These are phyloP conservation scores for Latrodectus geometricus DNA, from an alignment of 1,140 invertebrate genomes.

Conservation along the genomic window DNA sequence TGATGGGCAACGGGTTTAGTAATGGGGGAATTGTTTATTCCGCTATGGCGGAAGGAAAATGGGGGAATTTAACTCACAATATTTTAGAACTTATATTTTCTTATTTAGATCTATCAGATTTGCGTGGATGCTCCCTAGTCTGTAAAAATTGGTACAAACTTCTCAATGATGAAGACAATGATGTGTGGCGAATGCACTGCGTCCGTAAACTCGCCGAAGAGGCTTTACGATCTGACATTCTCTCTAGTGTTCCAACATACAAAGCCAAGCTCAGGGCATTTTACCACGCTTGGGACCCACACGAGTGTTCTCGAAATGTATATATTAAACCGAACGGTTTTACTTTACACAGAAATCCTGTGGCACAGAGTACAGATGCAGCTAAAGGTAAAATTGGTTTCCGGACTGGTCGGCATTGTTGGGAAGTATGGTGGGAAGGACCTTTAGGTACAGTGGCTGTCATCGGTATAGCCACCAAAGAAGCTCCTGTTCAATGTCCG, in stretches of 20 bases:
- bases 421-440: conserved; percentile 99
- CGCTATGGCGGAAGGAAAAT: conserved; percentile 62
- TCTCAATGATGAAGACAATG: conserved; percentile 93
- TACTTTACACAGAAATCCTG: conserved; percentile 96
- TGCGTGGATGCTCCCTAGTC: conserved; percentile 89
- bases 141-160: conserved; percentile 94
- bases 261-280: conserved; percentile 95
- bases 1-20: conserved; percentile 30
- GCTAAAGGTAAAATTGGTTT: conserved; percentile 95
- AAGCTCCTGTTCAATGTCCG: conserved; percentile 87
- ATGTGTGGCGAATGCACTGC: conserved; percentile 94
- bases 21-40: conserved; percentile 54
- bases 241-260: conserved; percentile 88
- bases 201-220: conserved; percentile 88
- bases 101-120: conserved; percentile 86
- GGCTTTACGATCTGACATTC: conserved; percentile 90
- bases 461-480: conserved; percentile 94
- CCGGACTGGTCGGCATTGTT: conserved; percentile 91
- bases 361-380: conserved; percentile 98
- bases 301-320: conserved; percentile 96
- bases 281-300: conserved; percentile 96
- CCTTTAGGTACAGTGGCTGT: conserved; percentile 95
- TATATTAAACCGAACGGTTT: conserved; percentile 98
- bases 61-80: conserved; percentile 75
- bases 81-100: conserved; percentile 95